These are phyloP conservation scores for Erythrolamprus reginae DNA, from an alignment of 2,113 vertebrate genomes.

Conservation along the genomic window DNA sequence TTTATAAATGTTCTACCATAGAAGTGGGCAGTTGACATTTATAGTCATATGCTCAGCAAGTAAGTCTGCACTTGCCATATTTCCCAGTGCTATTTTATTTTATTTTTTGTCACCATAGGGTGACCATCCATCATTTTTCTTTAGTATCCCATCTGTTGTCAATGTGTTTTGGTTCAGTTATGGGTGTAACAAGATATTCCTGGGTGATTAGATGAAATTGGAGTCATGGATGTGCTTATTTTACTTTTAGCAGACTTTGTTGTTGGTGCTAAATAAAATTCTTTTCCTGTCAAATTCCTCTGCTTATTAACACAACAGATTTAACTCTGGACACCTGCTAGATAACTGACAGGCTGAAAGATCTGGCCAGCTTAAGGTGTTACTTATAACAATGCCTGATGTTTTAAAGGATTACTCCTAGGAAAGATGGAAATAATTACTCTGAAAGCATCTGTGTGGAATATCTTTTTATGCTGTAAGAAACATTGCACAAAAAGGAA, in stretches of 20 bases:
- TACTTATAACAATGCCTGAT: neutral
- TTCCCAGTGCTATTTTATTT: neutral
- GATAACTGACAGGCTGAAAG: neutral
- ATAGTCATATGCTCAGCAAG: neutral
- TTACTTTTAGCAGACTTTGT: neutral
- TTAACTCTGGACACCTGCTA: neutral
- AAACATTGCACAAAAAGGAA: neutral
- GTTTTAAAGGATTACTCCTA: neutral
- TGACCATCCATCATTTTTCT: neutral
- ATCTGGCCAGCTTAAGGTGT: neutral
- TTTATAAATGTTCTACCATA: neutral
- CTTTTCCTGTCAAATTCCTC: neutral
- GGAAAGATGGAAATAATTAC: neutral
- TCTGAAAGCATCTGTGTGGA: neutral
- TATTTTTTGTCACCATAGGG: neutral
- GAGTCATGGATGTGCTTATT: neutral
- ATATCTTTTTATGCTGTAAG: neutral
- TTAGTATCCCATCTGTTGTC: neutral
- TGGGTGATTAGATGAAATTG: neutral
- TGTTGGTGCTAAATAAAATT: neutral
- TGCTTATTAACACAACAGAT: neutral
- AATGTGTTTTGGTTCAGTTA: neutral
- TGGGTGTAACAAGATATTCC: neutral
- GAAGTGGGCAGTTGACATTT: neutral
- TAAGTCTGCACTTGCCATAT: neutral